Conservation (phyloP, 2,797 vertebrate species). For the Myotis findleyi region DNA sequence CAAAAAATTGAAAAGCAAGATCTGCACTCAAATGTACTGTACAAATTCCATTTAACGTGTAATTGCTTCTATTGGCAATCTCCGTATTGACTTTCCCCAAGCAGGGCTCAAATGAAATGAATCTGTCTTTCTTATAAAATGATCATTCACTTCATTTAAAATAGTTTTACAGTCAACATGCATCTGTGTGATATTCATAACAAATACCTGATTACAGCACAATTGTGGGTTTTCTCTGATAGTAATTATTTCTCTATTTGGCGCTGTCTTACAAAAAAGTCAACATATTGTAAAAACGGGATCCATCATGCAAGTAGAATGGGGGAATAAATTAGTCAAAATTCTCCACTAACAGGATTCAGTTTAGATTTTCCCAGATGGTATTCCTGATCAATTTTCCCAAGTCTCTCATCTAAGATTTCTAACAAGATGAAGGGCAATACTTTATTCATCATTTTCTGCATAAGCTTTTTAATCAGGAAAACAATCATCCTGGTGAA, state of each 20-base stretch:
- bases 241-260: background rate
- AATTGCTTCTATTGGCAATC: conserved; percentile 87
- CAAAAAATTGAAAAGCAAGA: conserved; percentile 57
- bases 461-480: background rate
- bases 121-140: conserved; percentile 83
- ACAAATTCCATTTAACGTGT: conserved; percentile 82
- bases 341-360: background rate
- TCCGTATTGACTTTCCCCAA: conserved; percentile 76
- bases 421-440: background rate
- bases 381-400: background rate
- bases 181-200: conserved; percentile 66
- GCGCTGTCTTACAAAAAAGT: background rate
- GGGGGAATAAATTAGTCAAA: background rate
- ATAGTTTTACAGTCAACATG: conserved; percentile 70
- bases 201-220: conserved; percentile 28
- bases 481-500: background rate
- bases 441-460: background rate
- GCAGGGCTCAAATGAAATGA: conserved; percentile 84
- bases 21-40: conserved; percentile 62
- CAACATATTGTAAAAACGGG: background rate
- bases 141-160: conserved; percentile 85
- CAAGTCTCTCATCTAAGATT: background rate
- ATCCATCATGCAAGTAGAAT: background rate
- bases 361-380: background rate
- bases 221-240: conserved; percentile 7